phyloP scores from a whole-genome alignment of 2,888 invertebrate genomes.

The Melanophora roralis region DNA sequence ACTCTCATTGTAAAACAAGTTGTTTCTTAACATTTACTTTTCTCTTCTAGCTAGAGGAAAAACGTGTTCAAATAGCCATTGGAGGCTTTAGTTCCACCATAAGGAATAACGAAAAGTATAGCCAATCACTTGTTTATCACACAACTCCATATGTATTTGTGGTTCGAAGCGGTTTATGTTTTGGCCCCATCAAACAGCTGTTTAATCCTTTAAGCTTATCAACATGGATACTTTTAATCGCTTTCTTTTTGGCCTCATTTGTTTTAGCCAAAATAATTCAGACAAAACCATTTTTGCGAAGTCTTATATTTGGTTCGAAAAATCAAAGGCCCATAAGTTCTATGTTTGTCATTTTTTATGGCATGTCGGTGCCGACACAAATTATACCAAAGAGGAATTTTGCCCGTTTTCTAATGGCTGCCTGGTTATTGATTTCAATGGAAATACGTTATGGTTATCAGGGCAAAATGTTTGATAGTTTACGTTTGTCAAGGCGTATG shows the following conservation, averaged over 20 bases:
- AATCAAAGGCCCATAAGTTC: constrained; percentile 64
- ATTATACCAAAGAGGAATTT: constrained; percentile 64
- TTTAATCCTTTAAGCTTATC: constrained; percentile 64
- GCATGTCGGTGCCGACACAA: constrained; percentile 65
- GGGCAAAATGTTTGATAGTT: constrained; percentile 71
- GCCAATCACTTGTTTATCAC: constrained; percentile 67
- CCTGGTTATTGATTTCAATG: constrained; percentile 69
- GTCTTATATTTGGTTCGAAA: constrained; percentile 59
- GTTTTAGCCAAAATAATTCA: constrained; percentile 28
- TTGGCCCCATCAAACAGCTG: constrained; percentile 64
- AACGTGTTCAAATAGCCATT: constrained; percentile 67
- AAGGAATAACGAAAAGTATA: constrained; percentile 62
- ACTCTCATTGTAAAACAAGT: no score
- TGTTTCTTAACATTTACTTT: not conserved
- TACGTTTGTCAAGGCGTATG: constrained; percentile 65
- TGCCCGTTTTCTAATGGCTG: constrained; percentile 67
- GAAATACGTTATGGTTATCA: constrained; percentile 73
- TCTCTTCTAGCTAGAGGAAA: constrained; percentile 64
- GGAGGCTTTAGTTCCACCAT: constrained; percentile 69
- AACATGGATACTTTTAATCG: constrained; percentile 66
- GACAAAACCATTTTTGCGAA: constrained; percentile 5
- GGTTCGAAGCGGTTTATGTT: constrained; percentile 63
- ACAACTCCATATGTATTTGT: constrained; percentile 67
- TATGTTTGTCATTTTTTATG: constrained; percentile 65
- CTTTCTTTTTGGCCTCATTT: constrained; percentile 32